Percentiles rank a stretch among this genome's conserved stretches.
phyloP scores from a whole-genome alignment of 2,113 vertebrate genomes.

The Peromyscus polionotus region DNA sequence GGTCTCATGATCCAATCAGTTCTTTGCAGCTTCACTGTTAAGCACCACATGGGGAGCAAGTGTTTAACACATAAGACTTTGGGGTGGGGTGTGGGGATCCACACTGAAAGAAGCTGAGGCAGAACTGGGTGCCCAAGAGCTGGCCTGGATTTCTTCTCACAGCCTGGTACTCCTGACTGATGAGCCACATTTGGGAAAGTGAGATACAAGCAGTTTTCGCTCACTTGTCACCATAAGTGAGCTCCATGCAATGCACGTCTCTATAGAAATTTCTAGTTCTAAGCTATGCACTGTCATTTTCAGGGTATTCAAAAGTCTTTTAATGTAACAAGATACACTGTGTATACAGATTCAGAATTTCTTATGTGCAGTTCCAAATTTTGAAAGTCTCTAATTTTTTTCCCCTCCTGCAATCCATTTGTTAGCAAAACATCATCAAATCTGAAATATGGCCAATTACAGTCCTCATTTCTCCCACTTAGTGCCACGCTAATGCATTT shows the following conservation, averaged over 20 bases:
- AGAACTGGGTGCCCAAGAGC: neutral
- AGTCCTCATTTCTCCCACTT: constrained; percentile 33
- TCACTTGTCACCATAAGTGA: neutral
- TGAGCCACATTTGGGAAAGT: neutral
- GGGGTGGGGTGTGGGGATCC: rapidly evolving
- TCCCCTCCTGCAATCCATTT: neutral
- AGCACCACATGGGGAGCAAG: neutral
- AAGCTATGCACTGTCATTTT: neutral
- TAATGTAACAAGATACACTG: neutral
- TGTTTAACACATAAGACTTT: neutral
- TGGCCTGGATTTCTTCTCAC: neutral
- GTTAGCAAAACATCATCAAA: constrained; percentile 19
- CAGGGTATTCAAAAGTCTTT: neutral
- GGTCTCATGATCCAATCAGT: neutral
- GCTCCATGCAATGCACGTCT: neutral
- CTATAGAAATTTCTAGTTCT: neutral
- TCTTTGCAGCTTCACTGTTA: neutral
- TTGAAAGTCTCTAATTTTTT: neutral
- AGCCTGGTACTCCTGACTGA: neutral
- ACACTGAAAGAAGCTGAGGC: neutral
- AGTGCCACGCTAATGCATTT: neutral
- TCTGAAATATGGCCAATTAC: constrained; percentile 29
- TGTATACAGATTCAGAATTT: neutral
- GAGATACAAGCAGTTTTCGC: neutral
- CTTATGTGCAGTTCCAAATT: neutral